Percentiles rank a stretch among this genome's conserved stretches.
Evolutionary conservation across 2,888 invertebrate genomes (phyloP).

Genomic region (Drosophila neonasuta): DNA sequence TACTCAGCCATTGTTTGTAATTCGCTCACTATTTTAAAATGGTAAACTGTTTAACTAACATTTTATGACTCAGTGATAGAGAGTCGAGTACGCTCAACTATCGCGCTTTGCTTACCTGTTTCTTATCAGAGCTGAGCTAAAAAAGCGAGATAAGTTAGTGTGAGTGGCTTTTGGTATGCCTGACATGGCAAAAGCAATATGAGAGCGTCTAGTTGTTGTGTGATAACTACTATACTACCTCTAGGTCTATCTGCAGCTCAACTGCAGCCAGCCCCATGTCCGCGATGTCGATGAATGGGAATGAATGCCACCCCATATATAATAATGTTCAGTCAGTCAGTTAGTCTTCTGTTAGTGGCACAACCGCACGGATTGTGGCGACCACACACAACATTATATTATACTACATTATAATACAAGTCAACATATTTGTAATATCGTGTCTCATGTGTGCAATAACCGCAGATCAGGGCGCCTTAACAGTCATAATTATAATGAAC

Average conservation of each 20-base stretch:
- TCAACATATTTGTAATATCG: background rate
- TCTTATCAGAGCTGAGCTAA: background rate
- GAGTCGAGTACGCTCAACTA: background rate
- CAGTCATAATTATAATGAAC: slow-evolving; percentile 15
- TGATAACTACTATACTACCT: slow-evolving; percentile 43
- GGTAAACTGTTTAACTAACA: background rate
- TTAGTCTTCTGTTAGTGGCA: slow-evolving; percentile 56
- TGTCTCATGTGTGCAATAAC: slow-evolving; percentile 12
- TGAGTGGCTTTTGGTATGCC: slow-evolving; percentile 5
- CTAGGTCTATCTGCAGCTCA: slow-evolving; percentile 14
- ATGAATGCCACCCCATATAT: slow-evolving; percentile 13
- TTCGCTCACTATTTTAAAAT: too few species aligned
- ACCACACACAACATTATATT: background rate
- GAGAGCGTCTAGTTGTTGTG: slow-evolving; percentile 21
- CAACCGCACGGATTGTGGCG: slow-evolving; percentile 43
- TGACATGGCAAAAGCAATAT: slow-evolving; percentile 27
- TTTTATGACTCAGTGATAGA: background rate
- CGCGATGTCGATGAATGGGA: slow-evolving; percentile 30
- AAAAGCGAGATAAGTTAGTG: slow-evolving; percentile 6
- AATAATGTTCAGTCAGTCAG: slow-evolving; percentile 34
- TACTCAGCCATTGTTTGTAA: too few species aligned
- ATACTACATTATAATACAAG: background rate
- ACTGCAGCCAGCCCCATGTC: slow-evolving; percentile 22
- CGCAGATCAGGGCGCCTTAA: slow-evolving; percentile 6
- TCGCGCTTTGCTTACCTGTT: background rate